Conservation (phyloP, 2,888 invertebrate species). For the Bhutanitis thaidina region DNA sequence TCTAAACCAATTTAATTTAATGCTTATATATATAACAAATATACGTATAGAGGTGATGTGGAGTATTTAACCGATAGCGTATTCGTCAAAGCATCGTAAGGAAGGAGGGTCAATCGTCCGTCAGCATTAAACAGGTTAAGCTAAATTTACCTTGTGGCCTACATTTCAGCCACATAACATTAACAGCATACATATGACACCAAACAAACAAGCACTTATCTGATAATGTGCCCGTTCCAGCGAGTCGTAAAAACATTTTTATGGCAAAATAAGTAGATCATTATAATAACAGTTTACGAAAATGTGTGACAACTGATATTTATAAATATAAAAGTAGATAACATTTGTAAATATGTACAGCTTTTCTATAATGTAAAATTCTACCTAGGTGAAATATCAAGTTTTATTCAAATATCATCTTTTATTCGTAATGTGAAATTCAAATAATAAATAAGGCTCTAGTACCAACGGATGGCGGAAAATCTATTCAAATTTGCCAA, state of each 20-base stretch:
- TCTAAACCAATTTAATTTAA: no score
- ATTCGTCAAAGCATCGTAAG: slow-evolving; percentile 1
- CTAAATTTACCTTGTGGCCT: slow-evolving; percentile 44
- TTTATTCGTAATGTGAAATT: no score
- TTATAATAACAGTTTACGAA: background rate
- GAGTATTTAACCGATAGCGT: slow-evolving; percentile 10
- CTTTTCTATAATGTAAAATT: no score
- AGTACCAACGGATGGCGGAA: no score
- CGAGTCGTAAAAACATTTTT: background rate
- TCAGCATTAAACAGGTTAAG: slow-evolving; percentile 32
- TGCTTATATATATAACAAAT: no score
- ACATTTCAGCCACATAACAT: slow-evolving; percentile 28
- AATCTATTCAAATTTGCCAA: no score
- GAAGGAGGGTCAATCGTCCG: slow-evolving; percentile 13
- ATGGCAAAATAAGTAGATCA: background rate
- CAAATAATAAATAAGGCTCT: no score
- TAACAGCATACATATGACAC: background rate
- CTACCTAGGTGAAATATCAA: no score
- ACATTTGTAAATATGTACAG: no score
- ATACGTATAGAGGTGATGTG: no score
- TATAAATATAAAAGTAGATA: background rate
- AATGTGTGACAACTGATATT: background rate
- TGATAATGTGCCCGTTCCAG: slow-evolving; percentile 9
- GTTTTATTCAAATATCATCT: no score
- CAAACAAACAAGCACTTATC: slow-evolving; percentile 9